Base-by-base conservation (phyloP, 2,113 vertebrate genomes). In the Chelonoidis abingdonii region DNA sequence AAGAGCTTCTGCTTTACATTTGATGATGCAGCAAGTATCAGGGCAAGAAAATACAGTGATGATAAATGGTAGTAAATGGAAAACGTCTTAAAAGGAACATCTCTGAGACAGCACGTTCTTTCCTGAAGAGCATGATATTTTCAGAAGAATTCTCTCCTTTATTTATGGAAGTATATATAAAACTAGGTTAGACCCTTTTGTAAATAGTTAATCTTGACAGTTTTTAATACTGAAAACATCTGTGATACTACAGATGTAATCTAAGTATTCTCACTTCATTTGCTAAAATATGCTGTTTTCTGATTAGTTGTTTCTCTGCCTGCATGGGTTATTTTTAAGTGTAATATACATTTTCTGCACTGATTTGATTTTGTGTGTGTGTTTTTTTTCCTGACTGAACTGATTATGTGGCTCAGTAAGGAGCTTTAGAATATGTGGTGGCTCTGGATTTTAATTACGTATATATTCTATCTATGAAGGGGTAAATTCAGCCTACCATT, bases 131-230 rank as follows among this genome's bases (percentile, higher is more conserved):
- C 35, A n/a, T n/a, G 10, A 10, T 56, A n/a, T 88, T 96, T 87
- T n/a, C 17, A 11, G 52, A 86, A 59, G 6, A 95, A 52, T 9
- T 75, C 91, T 69, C 62, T n/a, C 2, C 79, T 5, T 83, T 80
- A 59, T 89, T 89, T 94, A 76, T 89, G 83, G 69, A 92, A 96
- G 89, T 50, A 44, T 41, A 65, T 94, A 80, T 95, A 87, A 94
- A 94, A 93, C 78, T 89, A 57, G 3, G 27, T 5, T 93, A 92
- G 94, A 78, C 4, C 24, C 35, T 57, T 88, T 94, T 50, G 87
- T 89, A 31, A 10, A 19, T 75, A 69, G 82, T 87, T 93, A 93
- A 89, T 22, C 91, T 87, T 49, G 84, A 59, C 44, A 82, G 59
- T 89, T 94, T 94, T 90, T 65, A 76, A 22, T 89, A 93, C 69